Evolutionary conservation across 1,140 invertebrate species (phyloP).

Genomic region (Calliopsis andreniformis): DNA sequence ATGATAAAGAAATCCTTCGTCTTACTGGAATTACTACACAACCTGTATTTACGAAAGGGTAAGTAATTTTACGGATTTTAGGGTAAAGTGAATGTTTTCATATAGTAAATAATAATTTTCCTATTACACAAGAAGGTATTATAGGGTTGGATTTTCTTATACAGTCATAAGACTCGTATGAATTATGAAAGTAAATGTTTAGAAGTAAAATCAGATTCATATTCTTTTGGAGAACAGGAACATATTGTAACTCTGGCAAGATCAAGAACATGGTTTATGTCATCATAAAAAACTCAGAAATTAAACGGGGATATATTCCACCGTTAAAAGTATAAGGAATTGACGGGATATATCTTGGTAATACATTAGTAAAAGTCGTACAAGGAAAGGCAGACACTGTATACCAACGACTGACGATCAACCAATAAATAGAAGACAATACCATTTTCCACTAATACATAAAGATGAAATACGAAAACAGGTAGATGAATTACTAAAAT

Average conservation of each 20-base stretch:
- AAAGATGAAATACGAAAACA: background rate
- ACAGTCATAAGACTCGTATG: background rate
- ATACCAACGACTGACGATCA: background rate
- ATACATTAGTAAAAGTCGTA: background rate
- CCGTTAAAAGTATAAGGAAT: background rate
- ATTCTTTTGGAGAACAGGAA: background rate
- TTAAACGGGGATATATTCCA: background rate
- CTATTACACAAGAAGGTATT: background rate
- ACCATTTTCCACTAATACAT: background rate
- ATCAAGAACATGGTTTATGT: background rate
- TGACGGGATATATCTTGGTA: background rate
- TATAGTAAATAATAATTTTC: background rate
- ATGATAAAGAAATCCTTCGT: background rate
- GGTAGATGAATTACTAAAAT: background rate
- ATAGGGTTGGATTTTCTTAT: background rate
- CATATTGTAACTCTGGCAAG: background rate
- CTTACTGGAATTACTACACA: background rate
- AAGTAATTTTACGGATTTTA: background rate
- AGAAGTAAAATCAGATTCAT: background rate
- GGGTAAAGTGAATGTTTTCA: background rate
- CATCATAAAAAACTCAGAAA: background rate
- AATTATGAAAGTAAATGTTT: conserved; percentile 64
- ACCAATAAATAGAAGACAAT: background rate
- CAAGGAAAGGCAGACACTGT: background rate
- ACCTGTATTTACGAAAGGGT: background rate